Base-by-base conservation (phyloP, 64 coral and sea anemone genomes). In the Orbicella faveolata region DNA sequence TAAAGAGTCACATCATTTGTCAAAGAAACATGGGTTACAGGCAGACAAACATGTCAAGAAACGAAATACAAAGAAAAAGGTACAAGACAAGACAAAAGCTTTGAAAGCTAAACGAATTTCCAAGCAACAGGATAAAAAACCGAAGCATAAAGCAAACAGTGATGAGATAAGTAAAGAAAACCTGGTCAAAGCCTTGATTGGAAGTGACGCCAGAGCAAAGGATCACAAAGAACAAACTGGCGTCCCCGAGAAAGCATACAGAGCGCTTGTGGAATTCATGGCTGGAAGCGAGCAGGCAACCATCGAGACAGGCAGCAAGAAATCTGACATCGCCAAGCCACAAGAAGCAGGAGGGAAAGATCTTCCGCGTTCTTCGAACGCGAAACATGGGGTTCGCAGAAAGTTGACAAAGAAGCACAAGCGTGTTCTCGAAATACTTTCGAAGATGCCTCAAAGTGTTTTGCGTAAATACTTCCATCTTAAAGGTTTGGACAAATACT, bases 401-500 rank as follows among this genome's bases (percentile, higher is more conserved):
- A 73, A 72, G n/a, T 52, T 85, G 41, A 85, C 82, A 18, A 85
- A 85, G 21, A 85, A 34, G 15, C 82, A 85, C 12, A 72, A 85
- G 65, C 63, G 64, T 2, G 21, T 85, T 5, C 61, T 85, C 2
- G 20, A 36, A 41, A 55, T 85, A 51, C 82, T 85, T 10, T 20
- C 82, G 23, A 85, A 85, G 65, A 52, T 85, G 65, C 62, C 63
- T 15, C 82, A 36, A 85, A 68, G 72, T 25, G 82, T 73, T 16
- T 21, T 85, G 9, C 36, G 64, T 52, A 85, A 85, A 85, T 85
- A 72, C 16, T 85, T 85, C 63, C 82, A 85, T 44, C 39, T 41
- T n/a, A 85, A 85, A 85, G 82, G 82, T 16, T 72, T 85, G 36
- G 82, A 85, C 39, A 85, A 73, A 16, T 85, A 85, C 72, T 85